Conservation (phyloP, 2,797 vertebrate species). For the Diplodus puntazzo region DNA sequence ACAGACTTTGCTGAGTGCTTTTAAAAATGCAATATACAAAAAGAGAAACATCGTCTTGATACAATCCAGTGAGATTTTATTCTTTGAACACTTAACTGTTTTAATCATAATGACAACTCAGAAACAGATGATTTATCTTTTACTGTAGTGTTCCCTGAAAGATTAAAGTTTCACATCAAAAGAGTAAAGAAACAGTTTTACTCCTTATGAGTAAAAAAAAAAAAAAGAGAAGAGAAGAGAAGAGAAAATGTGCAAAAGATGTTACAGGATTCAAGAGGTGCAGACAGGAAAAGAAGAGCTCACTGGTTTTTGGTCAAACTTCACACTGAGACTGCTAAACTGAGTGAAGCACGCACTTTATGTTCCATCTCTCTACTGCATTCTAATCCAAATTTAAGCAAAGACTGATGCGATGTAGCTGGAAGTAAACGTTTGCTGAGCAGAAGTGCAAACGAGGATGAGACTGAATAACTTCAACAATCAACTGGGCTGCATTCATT, state of each 20-base stretch:
- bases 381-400: conserved; percentile 11
- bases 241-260: conserved; percentile 19
- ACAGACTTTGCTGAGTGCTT: too few relatives aligned
- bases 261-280: not conserved
- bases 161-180: conserved; percentile 51
- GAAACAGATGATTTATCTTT: conserved; percentile 21
- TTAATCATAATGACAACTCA: conserved; percentile 44
- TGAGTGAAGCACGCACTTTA: not conserved
- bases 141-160: conserved; percentile 40
- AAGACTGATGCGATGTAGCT: conserved; percentile 5
- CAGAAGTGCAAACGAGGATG: conserved; percentile 18
- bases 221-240: not conserved
- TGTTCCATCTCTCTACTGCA: not conserved
- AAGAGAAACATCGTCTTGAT: conserved; percentile 40
- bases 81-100: conserved; percentile 46
- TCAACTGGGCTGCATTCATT: conserved; percentile 13
- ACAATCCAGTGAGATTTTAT: conserved; percentile 47
- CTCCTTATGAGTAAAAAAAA: not conserved
- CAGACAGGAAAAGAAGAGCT: not conserved
- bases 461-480: not conserved
- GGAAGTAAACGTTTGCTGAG: not conserved
- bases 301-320: conserved; percentile 58
- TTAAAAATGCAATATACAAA: conserved; percentile 7
- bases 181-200: conserved; percentile 13
- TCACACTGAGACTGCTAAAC: conserved; percentile 38